Percentiles rank a stretch among this genome's conserved stretches.
phyloP scores from a whole-genome alignment of 2,113 vertebrate species.

The Rissa tridactyla region DNA sequence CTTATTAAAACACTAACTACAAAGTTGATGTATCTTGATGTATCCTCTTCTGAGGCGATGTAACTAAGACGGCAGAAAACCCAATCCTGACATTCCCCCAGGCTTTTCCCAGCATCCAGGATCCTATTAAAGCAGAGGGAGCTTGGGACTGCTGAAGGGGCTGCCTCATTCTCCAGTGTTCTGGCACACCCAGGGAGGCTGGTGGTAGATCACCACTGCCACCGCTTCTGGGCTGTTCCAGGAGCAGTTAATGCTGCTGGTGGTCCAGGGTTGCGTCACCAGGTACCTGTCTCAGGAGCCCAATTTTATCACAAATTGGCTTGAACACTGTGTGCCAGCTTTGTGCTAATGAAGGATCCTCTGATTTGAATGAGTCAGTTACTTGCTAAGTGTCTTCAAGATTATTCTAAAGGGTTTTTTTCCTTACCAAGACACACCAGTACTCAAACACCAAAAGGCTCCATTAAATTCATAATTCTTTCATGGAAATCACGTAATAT shows the following conservation, averaged over 20 bases:
- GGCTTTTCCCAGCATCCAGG: background rate
- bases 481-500: background rate
- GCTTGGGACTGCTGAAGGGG: background rate
- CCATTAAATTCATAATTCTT: background rate
- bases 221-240: background rate
- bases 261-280: background rate
- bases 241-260: background rate
- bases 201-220: rapidly evolving
- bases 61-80: background rate
- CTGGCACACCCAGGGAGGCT: background rate
- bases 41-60: background rate
- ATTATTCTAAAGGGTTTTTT: background rate
- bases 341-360: background rate
- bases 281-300: background rate
- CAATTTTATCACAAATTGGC: background rate
- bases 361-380: background rate
- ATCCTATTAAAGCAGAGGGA: background rate
- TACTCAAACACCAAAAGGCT: background rate
- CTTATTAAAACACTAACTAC: background rate
- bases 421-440: background rate
- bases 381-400: background rate
- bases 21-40: background rate
- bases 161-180: background rate
- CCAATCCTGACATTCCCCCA: background rate
- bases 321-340: background rate